A percentile compares a stretch with the other conserved stretches of the same genome.
phyloP scores from a whole-genome alignment of 2,113 vertebrate species.

The Aleadryas rufinucha region DNA sequence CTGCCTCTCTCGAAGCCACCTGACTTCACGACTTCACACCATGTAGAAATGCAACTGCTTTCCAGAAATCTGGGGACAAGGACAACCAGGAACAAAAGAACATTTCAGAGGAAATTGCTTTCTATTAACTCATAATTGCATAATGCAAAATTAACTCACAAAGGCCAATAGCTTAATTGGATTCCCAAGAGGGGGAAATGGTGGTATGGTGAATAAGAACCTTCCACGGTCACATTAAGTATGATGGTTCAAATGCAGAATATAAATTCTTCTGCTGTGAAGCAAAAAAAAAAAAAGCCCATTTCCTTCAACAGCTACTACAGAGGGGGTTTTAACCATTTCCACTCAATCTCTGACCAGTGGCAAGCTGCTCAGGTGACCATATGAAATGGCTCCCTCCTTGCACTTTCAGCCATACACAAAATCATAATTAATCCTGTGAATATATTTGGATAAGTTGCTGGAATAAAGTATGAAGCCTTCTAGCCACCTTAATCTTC shows the following conservation, averaged over 20 bases:
- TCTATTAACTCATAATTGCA: constrained; percentile 53
- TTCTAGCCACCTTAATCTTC: not conserved
- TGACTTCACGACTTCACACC: not conserved
- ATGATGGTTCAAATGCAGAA: not conserved
- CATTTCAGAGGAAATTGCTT: constrained; percentile 38
- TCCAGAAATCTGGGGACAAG: not conserved
- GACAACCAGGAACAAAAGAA: constrained; percentile 28
- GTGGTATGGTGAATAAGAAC: not conserved
- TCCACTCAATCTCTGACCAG: not conserved
- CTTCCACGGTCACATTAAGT: not conserved
- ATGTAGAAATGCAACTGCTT: not conserved
- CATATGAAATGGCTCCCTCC: rapidly evolving
- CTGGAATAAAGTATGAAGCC: not conserved
- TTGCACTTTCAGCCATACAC: not conserved
- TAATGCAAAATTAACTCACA: constrained; percentile 39
- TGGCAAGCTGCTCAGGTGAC: not conserved
- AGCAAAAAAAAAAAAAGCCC: not conserved
- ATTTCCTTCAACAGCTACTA: not conserved
- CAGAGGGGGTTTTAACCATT: not conserved
- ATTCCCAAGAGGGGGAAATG: not conserved
- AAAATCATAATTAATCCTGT: not conserved
- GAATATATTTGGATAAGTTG: not conserved
- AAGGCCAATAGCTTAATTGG: constrained; percentile 34
- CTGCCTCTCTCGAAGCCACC: not conserved
- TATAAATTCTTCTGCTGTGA: not conserved